These are phyloP conservation scores for Anguilla megastoma DNA, from an alignment of 2,797 vertebrate genomes.

Conservation along the genomic window DNA sequence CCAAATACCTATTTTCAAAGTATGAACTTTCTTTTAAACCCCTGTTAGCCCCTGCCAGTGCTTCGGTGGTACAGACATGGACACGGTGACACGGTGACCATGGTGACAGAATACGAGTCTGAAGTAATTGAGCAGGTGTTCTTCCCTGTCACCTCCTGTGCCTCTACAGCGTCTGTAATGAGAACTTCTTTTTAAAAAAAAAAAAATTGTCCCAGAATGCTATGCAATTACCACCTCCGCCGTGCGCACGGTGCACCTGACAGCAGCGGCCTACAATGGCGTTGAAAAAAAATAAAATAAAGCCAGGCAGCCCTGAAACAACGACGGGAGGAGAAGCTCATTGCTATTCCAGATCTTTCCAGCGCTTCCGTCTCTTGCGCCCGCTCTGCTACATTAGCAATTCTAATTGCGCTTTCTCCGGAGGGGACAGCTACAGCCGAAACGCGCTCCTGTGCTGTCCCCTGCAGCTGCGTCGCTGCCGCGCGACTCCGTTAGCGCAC, in stretches of 20 bases:
- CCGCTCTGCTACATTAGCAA: neutral
- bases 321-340: neutral
- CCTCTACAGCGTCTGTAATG: neutral
- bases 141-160: neutral
- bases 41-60: neutral
- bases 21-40: neutral
- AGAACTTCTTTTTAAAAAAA: neutral
- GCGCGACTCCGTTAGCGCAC: neutral
- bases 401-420: neutral
- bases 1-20: neutral
- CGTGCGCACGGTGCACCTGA: neutral
- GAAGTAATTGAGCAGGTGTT: slow-evolving; percentile 12
- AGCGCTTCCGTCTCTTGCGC: neutral
- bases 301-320: neutral
- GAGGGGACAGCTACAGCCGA: neutral
- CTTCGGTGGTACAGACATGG: neutral
- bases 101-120: neutral
- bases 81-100: neutral
- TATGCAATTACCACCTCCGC: slow-evolving; percentile 2
- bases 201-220: neutral
- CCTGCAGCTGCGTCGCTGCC: neutral
- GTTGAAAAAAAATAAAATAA: neutral
- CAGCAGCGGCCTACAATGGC: neutral
- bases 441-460: neutral
- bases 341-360: slow-evolving; percentile 8